A percentile compares a stretch with the other conserved stretches of the same genome.
phyloP scores from a whole-genome alignment of 2,888 invertebrate genomes.

The Folsomia manolachei region DNA sequence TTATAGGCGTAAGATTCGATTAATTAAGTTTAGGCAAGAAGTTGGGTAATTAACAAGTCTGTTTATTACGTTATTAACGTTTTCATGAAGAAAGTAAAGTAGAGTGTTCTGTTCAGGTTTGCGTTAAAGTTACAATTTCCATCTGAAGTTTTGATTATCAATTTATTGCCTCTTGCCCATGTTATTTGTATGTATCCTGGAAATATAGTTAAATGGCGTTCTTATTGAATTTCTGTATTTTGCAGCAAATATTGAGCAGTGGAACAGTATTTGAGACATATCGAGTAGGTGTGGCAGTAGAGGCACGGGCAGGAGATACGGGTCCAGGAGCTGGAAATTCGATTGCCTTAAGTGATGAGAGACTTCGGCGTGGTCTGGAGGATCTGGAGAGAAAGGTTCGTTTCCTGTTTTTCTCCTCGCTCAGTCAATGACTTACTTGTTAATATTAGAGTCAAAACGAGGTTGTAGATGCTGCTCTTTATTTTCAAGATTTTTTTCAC shows the following conservation, averaged over 20 bases:
- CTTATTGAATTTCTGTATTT: no score
- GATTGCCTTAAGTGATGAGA: constrained; percentile 47
- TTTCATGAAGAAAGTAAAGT: no score
- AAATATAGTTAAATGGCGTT: no score
- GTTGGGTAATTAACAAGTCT: no score
- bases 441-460: background rate
- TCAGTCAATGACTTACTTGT: background rate
- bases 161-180: no score
- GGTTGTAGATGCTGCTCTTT: background rate
- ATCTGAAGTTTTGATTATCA: background rate
- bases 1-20: no score
- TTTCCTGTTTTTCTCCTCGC: background rate
- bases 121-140: no score
- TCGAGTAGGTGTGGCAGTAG: constrained; percentile 33
- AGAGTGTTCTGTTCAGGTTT: no score
- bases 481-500: background rate
- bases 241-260: constrained; percentile 34
- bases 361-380: constrained; percentile 43
- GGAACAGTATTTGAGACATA: constrained; percentile 34
- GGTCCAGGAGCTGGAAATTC: constrained; percentile 21
- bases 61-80: no score
- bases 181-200: no score
- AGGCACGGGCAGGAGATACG: constrained; percentile 35
- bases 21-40: no score
- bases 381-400: constrained; percentile 49